These are phyloP conservation scores for Rhadinocentrus ornatus DNA, from an alignment of 2,797 vertebrate species.

Conservation along the genomic window DNA sequence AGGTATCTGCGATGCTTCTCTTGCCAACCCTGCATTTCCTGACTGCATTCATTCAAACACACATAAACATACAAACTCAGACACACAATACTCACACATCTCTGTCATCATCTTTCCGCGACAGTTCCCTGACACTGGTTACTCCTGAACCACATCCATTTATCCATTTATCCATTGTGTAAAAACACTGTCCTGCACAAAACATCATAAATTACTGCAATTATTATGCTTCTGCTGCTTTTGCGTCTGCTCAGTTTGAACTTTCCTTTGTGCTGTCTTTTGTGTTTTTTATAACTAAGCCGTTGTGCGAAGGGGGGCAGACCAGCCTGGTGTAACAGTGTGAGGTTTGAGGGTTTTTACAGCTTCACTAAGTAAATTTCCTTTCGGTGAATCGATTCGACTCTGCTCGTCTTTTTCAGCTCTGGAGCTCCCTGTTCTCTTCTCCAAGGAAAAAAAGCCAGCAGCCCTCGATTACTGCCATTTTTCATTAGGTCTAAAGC, in stretches of 20 bases:
- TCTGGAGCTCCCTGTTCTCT: constrained; percentile 34
- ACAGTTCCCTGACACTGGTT: constrained; percentile 47
- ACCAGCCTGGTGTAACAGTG: neutral
- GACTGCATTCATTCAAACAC: neutral
- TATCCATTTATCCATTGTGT: constrained; percentile 57
- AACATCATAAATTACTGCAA: constrained; percentile 59
- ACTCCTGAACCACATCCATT: constrained; percentile 54
- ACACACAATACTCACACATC: constrained; percentile 3
- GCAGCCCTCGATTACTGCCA: constrained; percentile 57
- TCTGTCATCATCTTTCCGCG: constrained; percentile 46
- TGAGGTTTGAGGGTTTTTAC: constrained; percentile 10
- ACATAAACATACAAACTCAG: constrained; percentile 4
- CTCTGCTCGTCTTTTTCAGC: constrained; percentile 36
- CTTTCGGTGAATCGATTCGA: constrained; percentile 16
- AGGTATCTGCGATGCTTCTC: constrained; percentile 44
- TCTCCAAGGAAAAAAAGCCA: constrained; percentile 22
- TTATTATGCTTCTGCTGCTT: constrained; percentile 53
- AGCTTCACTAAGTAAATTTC: constrained; percentile 35
- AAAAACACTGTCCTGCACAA: constrained; percentile 48
- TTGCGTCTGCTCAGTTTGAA: constrained; percentile 10
- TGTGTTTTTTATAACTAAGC: constrained; percentile 29
- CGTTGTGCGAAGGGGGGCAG: constrained; percentile 11
- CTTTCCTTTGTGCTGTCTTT: constrained; percentile 26
- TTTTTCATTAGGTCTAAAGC: constrained; percentile 62
- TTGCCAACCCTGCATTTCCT: constrained; percentile 27